A percentile compares a stretch with the other conserved stretches of the same genome.
These are phyloP conservation scores for Numida meleagris DNA, from an alignment of 2,113 vertebrate genomes.

Conservation along the genomic window DNA sequence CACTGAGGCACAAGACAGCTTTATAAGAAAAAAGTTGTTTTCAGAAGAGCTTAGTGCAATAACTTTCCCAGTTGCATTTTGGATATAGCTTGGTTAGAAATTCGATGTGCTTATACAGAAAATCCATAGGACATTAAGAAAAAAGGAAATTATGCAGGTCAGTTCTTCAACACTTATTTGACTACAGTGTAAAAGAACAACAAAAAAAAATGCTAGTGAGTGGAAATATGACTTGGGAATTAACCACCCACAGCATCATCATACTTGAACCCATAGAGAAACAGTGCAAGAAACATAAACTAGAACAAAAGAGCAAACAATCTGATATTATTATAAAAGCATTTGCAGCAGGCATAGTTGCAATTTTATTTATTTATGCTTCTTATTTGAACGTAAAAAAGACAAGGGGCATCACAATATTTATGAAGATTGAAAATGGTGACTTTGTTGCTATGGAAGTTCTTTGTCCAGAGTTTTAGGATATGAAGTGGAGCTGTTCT, in stretches of 20 bases:
- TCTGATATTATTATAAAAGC: neutral
- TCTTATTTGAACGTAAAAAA: neutral
- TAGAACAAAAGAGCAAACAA: neutral
- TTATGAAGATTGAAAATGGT: neutral
- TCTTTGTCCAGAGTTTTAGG: neutral
- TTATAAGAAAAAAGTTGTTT: neutral
- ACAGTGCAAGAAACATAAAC: neutral
- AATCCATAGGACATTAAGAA: neutral
- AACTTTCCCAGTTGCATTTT: neutral
- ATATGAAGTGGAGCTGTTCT: neutral
- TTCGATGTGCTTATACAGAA: neutral
- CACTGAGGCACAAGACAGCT: neutral
- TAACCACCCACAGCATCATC: neutral
- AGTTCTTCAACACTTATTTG: neutral
- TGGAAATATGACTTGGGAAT: neutral
- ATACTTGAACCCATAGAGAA: neutral
- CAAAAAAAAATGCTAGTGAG: neutral
- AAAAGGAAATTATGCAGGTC: neutral
- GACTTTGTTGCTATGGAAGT: neutral
- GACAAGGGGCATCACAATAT: neutral
- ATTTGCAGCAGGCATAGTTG: neutral
- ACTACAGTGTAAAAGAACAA: neutral
- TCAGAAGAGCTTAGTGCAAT: neutral
- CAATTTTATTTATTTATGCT: too few species aligned
- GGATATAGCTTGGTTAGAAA: neutral